A percentile compares a stretch with the other conserved stretches of the same genome.
phyloP scores from a whole-genome alignment of 2,113 vertebrate species.

The Eublepharis macularius region DNA sequence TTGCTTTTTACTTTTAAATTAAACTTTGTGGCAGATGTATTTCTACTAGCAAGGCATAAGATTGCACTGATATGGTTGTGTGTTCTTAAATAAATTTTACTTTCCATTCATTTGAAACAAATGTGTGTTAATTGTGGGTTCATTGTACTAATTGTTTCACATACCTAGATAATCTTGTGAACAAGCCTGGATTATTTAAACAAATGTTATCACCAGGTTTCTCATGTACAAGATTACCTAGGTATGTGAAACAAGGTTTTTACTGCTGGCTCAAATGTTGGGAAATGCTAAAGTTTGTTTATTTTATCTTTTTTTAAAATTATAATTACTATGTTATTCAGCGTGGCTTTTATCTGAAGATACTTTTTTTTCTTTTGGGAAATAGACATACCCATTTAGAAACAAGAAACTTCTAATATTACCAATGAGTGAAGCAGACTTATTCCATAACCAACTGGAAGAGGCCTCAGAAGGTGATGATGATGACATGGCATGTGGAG shows the following conservation, averaged over 20 bases:
- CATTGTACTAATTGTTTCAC: neutral
- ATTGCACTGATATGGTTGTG: neutral
- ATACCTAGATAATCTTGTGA: neutral
- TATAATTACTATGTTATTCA: neutral
- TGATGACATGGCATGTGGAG: constrained; percentile 87
- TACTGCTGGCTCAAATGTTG: accelerated
- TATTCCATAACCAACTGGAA: constrained; percentile 32
- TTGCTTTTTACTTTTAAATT: neutral
- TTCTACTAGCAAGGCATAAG: neutral
- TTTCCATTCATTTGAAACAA: neutral
- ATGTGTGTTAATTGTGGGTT: neutral
- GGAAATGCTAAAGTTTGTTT: neutral
- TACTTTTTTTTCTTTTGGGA: neutral
- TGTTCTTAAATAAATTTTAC: neutral
- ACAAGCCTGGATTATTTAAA: neutral
- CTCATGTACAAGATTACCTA: too few species aligned
- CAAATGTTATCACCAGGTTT: too few species aligned
- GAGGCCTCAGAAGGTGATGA: constrained; percentile 67
- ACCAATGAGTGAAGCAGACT: constrained; percentile 26
- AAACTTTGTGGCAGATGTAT: constrained; percentile 12
- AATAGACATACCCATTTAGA: neutral
- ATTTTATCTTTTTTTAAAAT: neutral
- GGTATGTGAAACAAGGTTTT: neutral
- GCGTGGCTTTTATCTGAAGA: neutral
- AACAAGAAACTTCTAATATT: neutral